Evolutionary conservation across 1,140 invertebrate genomes (phyloP).

Genomic region (Euwallacea similis): DNA sequence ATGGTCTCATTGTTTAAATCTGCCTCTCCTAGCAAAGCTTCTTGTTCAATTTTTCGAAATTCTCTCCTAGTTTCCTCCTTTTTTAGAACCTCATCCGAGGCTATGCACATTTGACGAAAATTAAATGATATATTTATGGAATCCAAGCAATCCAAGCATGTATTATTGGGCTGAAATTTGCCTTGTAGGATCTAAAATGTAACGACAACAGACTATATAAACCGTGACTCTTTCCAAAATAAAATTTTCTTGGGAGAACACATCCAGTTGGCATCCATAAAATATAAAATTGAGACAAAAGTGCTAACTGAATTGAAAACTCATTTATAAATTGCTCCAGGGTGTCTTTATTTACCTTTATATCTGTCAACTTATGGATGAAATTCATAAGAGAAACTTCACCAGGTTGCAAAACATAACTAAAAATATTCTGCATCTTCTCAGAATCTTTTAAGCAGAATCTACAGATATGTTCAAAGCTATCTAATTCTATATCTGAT

Average conservation of each 20-base stretch:
- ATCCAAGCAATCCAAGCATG: slow-evolving; percentile 40
- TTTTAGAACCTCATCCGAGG: slow-evolving; percentile 39
- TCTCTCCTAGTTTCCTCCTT: slow-evolving; percentile 34
- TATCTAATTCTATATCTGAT: slow-evolving; percentile 30
- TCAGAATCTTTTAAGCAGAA: slow-evolving; percentile 39
- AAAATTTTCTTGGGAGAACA: slow-evolving; percentile 4
- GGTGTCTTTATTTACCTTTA: slow-evolving; percentile 36
- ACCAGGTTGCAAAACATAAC: slow-evolving; percentile 33
- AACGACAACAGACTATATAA: not conserved
- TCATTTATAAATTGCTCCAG: too few relatives aligned
- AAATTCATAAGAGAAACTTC: slow-evolving; percentile 37
- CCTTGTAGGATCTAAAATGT: slow-evolving; percentile 38
- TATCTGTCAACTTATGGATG: slow-evolving; percentile 40
- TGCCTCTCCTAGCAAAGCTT: slow-evolving; percentile 34
- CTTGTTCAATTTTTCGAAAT: slow-evolving; percentile 35
- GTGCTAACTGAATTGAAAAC: too few relatives aligned
- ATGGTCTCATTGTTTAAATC: slow-evolving; percentile 14
- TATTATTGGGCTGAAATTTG: slow-evolving; percentile 38
- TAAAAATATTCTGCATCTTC: slow-evolving; percentile 38
- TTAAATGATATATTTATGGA: slow-evolving; percentile 28
- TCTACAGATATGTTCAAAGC: slow-evolving; percentile 40
- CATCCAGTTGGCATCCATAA: slow-evolving; percentile 1
- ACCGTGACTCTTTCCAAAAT: slow-evolving; percentile 5
- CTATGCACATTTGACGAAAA: slow-evolving; percentile 39
- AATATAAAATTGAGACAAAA: too few relatives aligned